These are phyloP conservation scores for Rhopalosiphum padi DNA, from an alignment of 1,140 invertebrate species.

Conservation along the genomic window DNA sequence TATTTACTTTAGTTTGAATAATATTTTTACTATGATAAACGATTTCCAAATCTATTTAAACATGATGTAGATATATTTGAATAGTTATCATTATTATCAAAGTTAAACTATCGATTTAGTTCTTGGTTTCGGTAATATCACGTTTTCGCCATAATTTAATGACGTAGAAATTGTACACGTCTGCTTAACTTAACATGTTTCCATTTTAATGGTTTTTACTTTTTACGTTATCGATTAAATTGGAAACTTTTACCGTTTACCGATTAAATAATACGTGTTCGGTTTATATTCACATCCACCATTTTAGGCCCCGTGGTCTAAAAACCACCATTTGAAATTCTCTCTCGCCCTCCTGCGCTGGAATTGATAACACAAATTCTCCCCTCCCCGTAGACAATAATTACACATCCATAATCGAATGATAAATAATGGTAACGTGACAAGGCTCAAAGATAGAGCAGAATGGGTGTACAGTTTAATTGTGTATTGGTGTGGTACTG, in stretches of 20 bases:
- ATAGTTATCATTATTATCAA: conserved; percentile 1
- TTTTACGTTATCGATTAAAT: conserved; percentile 20
- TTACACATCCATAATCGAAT: neutral
- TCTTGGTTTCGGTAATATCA: neutral
- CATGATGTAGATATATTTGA: neutral
- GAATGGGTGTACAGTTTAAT: neutral
- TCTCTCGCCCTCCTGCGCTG: too few species aligned
- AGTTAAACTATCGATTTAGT: neutral
- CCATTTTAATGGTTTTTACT: neutral
- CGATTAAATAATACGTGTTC: neutral
- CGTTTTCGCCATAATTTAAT: neutral
- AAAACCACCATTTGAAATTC: neutral
- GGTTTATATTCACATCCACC: neutral
- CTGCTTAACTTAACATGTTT: conserved; percentile 12
- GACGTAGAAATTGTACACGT: neutral
- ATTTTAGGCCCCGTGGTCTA: neutral
- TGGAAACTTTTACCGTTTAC: conserved; percentile 15
- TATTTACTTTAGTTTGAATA: neutral
- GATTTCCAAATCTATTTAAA: neutral
- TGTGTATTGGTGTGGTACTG: neutral
- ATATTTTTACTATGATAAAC: neutral
- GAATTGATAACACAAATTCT: neutral
- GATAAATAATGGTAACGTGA: conserved; percentile 28
- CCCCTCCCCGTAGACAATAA: neutral
- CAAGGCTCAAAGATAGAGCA: neutral